Evolutionary conservation across 2,797 vertebrate genomes (phyloP), one percentile per base, ranked within the genome.

Genomic region (Botia kubotai): DNA sequence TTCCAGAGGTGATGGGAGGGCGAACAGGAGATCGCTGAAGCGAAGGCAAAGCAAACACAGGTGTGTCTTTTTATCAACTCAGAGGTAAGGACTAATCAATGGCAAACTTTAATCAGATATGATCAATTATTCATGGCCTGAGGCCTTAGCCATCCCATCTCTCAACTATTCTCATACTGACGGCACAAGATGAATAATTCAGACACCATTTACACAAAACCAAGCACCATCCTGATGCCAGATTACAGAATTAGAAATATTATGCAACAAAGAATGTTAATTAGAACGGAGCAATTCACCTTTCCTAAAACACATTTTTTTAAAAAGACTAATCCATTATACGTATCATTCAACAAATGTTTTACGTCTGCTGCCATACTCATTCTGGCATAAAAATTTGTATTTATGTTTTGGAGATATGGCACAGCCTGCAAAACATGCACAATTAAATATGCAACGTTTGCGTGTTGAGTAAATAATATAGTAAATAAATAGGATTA

Each of bases 71-170:
- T 87, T 91, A 93, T 94, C 89, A 92, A 88, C 89, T 87, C 87
- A 86, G 84, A 90, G 91, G 89, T 90, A 89, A 91, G 91, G 87
- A 92, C 92, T 94, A 94, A 95, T 95, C 92, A 88, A 94, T 86
- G 79, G 93, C 90, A 93, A 95, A 94, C 92, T 94, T 94, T 94
- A 94, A 95, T 95, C 94, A 95, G 92, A 91, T 92, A 84, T 91
- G 91, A 93, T 95, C 92, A 94, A 95, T 95, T 93, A 95, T 95
- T 95, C 92, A 95, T 95, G 91, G 89, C 92, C 91, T 90, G 93
- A 92, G 93, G 93, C 92, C 90, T 62, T 90, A 82, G 90, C 78
- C 84, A 90, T 90, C 87, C 89, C 91, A 92, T 94, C 93, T 94
- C 90, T 89, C 91, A 93, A 93, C 92, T 88, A 88, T 90, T 88